Evolutionary conservation across 2,797 vertebrate genomes (phyloP).

Genomic region (Phaenicophaeus curvirostris): DNA sequence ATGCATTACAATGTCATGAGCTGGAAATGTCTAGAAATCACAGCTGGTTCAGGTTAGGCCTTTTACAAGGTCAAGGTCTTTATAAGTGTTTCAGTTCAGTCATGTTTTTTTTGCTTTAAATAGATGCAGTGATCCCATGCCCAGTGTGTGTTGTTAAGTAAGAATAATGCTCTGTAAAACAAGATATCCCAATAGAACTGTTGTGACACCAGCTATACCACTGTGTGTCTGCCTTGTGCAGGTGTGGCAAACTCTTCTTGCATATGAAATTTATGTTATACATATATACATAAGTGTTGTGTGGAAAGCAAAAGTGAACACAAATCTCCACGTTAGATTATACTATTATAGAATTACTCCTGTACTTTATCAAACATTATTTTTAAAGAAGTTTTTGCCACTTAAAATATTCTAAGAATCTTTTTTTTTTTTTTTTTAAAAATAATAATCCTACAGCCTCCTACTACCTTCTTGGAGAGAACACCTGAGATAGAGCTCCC

Average conservation of each 20-base stretch:
- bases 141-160: too few relatives aligned
- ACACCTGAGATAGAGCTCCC: not conserved
- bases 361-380: not conserved
- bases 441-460: not conserved
- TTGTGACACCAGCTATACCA: not conserved
- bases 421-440: too few relatives aligned
- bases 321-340: not conserved
- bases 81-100: not conserved
- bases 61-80: not conserved
- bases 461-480: not conserved
- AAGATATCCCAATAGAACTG: not conserved
- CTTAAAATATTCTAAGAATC: not conserved
- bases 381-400: not conserved
- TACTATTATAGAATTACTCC: not conserved
- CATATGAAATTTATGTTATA: not conserved
- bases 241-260: not conserved
- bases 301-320: not conserved
- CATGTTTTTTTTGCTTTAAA: not conserved
- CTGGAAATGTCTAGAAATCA: not conserved
- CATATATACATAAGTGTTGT: not conserved
- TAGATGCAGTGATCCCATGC: not conserved
- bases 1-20: not conserved
- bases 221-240: not conserved
- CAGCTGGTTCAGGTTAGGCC: not conserved
- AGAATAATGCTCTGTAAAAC: too few relatives aligned